Evolutionary conservation across 35 echinoderm and acorn worm species (phyloP).

Genomic region (Hemicentrotus pulcherrimus): DNA sequence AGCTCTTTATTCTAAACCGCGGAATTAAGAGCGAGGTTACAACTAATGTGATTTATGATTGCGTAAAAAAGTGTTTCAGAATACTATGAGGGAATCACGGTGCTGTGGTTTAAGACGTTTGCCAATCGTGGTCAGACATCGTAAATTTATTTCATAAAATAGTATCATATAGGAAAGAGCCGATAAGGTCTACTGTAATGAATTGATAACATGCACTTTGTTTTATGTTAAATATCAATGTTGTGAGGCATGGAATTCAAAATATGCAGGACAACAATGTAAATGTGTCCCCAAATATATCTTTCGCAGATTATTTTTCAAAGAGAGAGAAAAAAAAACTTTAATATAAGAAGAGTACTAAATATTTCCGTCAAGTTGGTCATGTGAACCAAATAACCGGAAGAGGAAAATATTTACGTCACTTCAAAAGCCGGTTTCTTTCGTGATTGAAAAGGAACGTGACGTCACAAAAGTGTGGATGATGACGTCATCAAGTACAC

Average conservation of each 20-base stretch:
- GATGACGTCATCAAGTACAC: background rate
- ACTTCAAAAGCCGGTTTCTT: background rate
- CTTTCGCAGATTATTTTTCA: too few relatives aligned
- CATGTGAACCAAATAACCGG: background rate
- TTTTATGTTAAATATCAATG: too few relatives aligned
- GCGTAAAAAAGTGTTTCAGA: background rate
- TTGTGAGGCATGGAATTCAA: too few relatives aligned
- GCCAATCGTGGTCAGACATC: too few relatives aligned
- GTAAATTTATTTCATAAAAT: background rate
- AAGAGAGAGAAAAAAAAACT: too few relatives aligned
- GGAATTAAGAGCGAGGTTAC: background rate
- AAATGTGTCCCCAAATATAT: too few relatives aligned
- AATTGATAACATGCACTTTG: too few relatives aligned
- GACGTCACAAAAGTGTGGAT: background rate
- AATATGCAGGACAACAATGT: too few relatives aligned
- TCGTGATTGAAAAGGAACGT: background rate
- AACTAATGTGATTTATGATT: background rate
- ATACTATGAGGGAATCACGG: background rate
- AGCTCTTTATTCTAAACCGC: background rate
- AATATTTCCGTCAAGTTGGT: too few relatives aligned
- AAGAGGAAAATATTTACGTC: background rate
- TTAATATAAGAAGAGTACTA: too few relatives aligned
- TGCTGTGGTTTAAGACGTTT: background rate
- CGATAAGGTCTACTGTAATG: background rate
- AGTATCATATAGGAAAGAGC: background rate